These are phyloP conservation scores for Drosophila hamatofila DNA, from an alignment of 2,888 invertebrate species.

Conservation along the genomic window DNA sequence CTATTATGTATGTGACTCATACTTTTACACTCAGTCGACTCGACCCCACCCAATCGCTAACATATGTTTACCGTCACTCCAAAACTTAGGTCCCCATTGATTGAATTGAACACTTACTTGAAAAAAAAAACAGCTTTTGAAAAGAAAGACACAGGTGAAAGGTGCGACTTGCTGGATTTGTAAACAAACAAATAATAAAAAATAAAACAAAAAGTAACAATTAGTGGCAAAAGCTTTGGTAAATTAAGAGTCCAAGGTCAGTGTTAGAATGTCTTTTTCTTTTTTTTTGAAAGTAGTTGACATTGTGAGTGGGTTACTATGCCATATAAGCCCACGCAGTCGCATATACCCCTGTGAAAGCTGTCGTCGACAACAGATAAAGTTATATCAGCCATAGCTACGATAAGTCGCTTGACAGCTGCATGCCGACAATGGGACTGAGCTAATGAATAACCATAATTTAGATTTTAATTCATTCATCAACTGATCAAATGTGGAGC, in stretches of 20 bases:
- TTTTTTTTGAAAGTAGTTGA: constrained; percentile 75
- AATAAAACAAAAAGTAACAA: constrained; percentile 19
- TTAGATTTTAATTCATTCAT: constrained; percentile 38
- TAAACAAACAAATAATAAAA: constrained; percentile 14
- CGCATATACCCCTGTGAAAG: constrained; percentile 26
- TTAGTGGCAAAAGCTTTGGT: constrained; percentile 21
- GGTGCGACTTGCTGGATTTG: constrained; percentile 21
- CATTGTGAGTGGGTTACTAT: constrained; percentile 60
- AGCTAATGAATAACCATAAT: constrained; percentile 35
- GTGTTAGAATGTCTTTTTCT: constrained; percentile 41
- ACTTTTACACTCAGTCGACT: background rate
- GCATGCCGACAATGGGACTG: constrained; percentile 8
- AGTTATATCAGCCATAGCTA: constrained; percentile 26
- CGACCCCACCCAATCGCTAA: background rate
- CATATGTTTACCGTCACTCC: background rate
- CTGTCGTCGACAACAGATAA: constrained; percentile 13
- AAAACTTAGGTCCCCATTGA: constrained; percentile 15
- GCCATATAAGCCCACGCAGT: constrained; percentile 27
- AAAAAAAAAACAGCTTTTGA: constrained; percentile 21
- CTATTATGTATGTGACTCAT: background rate
- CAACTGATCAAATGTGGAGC: constrained; percentile 65
- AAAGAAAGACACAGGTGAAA: constrained; percentile 22
- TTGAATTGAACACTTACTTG: background rate
- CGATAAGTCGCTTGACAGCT: constrained; percentile 18
- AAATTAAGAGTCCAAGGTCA: constrained; percentile 39